Evolutionary conservation across 2,113 vertebrate species (phyloP).

Genomic region (Bostrychus sinensis): DNA sequence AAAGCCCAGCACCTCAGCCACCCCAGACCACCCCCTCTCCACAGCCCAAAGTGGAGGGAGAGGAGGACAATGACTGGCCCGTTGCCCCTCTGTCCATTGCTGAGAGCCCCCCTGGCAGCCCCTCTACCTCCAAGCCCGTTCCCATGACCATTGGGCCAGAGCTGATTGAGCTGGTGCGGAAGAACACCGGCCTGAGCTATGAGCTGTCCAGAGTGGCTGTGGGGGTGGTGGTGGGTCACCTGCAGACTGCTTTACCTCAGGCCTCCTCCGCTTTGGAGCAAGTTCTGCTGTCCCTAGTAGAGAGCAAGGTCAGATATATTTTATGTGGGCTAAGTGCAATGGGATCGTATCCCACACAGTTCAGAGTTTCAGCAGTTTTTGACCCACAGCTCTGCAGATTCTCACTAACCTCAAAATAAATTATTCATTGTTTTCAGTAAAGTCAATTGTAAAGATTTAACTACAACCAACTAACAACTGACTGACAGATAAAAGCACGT

Average conservation of each 20-base stretch:
- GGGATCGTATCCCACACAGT: slow-evolving; percentile 14
- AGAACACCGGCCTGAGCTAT: slow-evolving; percentile 94
- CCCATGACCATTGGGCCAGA: slow-evolving; percentile 90
- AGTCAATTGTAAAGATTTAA: not conserved
- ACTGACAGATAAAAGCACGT: no score
- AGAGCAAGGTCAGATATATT: slow-evolving; percentile 87
- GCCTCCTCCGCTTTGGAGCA: slow-evolving; percentile 87
- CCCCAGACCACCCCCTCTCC: slow-evolving; percentile 54
- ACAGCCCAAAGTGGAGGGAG: slow-evolving; percentile 34
- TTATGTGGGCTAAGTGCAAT: slow-evolving; percentile 21
- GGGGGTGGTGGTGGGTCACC: slow-evolving; percentile 91
- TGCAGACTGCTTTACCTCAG: slow-evolving; percentile 86
- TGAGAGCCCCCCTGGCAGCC: slow-evolving; percentile 66
- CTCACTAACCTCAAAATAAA: no score
- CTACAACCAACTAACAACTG: not conserved
- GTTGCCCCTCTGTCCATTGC: slow-evolving; percentile 61
- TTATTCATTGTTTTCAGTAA: no score
- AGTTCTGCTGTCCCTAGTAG: slow-evolving; percentile 91
- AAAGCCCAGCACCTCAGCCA: slow-evolving; percentile 66
- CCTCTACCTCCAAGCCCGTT: slow-evolving; percentile 59
- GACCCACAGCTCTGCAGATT: not conserved
- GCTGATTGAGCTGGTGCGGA: slow-evolving; percentile 94
- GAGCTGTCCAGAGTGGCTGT: slow-evolving; percentile 95
- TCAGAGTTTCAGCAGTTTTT: slow-evolving; percentile 28
- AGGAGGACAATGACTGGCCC: slow-evolving; percentile 65